These are phyloP conservation scores for Sarcophaga subvicina DNA, from an alignment of 2,888 invertebrate genomes.

Conservation along the genomic window DNA sequence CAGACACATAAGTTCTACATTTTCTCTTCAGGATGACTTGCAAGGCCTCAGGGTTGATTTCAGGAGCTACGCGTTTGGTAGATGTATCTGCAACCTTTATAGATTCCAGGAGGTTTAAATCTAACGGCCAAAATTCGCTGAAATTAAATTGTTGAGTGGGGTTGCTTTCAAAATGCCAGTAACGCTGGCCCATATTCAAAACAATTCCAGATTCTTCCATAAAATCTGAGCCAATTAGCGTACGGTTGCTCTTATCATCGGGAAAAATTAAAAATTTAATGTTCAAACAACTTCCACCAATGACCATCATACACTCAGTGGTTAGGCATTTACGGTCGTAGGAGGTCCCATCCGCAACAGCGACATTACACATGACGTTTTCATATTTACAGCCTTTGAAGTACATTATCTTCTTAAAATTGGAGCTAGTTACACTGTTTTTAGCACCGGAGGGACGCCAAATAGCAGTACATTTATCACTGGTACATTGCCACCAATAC, in stretches of 20 bases:
- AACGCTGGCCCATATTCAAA: constrained; percentile 62
- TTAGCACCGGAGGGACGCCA: constrained; percentile 60
- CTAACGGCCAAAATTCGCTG: background rate
- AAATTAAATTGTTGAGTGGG: constrained; percentile 49
- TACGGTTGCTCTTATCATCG: constrained; percentile 47
- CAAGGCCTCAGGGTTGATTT: background rate
- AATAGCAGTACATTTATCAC: constrained; percentile 50
- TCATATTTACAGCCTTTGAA: constrained; percentile 50
- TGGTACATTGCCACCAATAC: constrained; percentile 31
- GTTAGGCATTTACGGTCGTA: constrained; percentile 38
- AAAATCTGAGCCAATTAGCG: constrained; percentile 59
- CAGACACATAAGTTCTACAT: constrained; percentile 3
- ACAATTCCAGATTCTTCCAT: constrained; percentile 57
- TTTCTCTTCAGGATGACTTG: constrained; percentile 25
- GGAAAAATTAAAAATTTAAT: constrained; percentile 26
- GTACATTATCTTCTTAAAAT: constrained; percentile 57
- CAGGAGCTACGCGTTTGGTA: background rate
- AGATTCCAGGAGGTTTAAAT: constrained; percentile 28
- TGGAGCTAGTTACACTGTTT: constrained; percentile 63
- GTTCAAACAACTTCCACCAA: constrained; percentile 56
- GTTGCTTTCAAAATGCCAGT: constrained; percentile 50
- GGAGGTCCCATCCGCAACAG: no score
- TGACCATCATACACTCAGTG: constrained; percentile 55
- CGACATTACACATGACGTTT: background rate
- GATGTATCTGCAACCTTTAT: constrained; percentile 2